Evolutionary conservation across 2,888 invertebrate species (phyloP).

Genomic region (Scaptodrosophila latifasciaeformis): DNA sequence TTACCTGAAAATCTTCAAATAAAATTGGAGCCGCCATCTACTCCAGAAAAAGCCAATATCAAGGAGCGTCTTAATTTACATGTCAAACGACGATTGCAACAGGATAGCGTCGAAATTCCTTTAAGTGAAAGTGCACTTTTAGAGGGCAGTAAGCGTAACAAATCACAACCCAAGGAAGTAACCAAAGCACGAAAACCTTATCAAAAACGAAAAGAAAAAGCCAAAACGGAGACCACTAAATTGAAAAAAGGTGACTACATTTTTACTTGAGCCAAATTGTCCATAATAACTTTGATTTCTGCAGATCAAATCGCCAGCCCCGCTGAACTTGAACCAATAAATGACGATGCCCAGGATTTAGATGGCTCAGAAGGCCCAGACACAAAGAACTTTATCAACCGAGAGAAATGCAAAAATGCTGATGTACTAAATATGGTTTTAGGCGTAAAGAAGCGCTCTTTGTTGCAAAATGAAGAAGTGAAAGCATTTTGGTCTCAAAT

Average conservation of each 20-base stretch:
- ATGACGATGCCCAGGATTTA: conserved; percentile 37
- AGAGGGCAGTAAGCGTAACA: conserved; percentile 34
- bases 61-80: conserved; percentile 72
- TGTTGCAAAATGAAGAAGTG: conserved; percentile 71
- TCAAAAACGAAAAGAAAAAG: conserved; percentile 60
- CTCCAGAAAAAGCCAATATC: conserved; percentile 57
- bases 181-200: conserved; percentile 59
- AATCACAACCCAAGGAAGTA: conserved; percentile 37
- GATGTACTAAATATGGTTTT: conserved; percentile 70
- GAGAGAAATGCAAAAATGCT: conserved; percentile 69
- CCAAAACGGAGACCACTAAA: conserved; percentile 39
- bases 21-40: conserved; percentile 37
- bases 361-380: conserved; percentile 46
- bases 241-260: conserved; percentile 36
- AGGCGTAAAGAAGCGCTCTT: conserved; percentile 66
- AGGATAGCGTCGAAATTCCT: conserved; percentile 36
- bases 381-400: conserved; percentile 16
- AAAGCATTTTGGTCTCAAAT: conserved; percentile 64
- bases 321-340: conserved; percentile 35
- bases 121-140: conserved; percentile 9
- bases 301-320: conserved; percentile 34
- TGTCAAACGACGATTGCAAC: conserved; percentile 72
- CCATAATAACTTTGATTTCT: neutral
- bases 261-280: neutral
- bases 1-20: conserved; percentile 43